Percentiles rank a stretch among this genome's conserved stretches.
Conservation (phyloP, 2,113 vertebrate genomes). For the Hippocampus guttulatus region DNA sequence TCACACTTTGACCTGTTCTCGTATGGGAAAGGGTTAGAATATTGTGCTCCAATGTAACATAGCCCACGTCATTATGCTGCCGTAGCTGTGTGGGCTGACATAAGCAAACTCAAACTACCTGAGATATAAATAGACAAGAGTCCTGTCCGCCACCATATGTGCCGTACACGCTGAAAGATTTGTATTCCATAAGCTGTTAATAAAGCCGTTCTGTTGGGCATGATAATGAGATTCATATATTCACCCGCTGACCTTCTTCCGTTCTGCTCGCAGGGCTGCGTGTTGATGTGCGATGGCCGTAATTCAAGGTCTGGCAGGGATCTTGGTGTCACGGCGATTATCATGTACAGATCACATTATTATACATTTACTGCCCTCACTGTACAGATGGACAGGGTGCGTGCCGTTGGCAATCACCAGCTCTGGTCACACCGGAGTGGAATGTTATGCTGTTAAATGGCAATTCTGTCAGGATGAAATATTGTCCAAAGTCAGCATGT, state of each 20-base stretch:
- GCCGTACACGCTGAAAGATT: constrained; percentile 3
- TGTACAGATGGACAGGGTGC: constrained; percentile 15
- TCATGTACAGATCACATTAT: constrained; percentile 20
- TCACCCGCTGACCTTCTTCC: constrained; percentile 36
- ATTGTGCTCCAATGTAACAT: not conserved
- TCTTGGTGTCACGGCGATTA: constrained; percentile 22
- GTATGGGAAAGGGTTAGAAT: no score
- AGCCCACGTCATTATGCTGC: not conserved
- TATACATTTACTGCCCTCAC: constrained; percentile 20
- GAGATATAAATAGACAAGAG: not conserved
- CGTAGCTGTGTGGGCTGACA: not conserved
- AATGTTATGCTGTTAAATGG: constrained; percentile 1
- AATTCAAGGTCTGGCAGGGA: constrained; percentile 22
- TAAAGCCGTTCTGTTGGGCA: constrained; percentile 11
- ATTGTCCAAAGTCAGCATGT: not conserved
- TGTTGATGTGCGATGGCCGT: constrained; percentile 11
- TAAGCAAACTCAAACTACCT: not conserved
- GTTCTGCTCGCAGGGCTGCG: constrained; percentile 1
- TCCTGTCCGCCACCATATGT: not conserved
- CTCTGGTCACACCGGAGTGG: not conserved
- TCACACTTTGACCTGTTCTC: not conserved
- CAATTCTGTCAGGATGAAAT: not conserved
- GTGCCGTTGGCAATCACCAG: not conserved
- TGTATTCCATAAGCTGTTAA: constrained; percentile 13
- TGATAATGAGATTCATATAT: constrained; percentile 41